Conservation (phyloP, 1,140 invertebrate species). For the Zaprionus nigranus region DNA sequence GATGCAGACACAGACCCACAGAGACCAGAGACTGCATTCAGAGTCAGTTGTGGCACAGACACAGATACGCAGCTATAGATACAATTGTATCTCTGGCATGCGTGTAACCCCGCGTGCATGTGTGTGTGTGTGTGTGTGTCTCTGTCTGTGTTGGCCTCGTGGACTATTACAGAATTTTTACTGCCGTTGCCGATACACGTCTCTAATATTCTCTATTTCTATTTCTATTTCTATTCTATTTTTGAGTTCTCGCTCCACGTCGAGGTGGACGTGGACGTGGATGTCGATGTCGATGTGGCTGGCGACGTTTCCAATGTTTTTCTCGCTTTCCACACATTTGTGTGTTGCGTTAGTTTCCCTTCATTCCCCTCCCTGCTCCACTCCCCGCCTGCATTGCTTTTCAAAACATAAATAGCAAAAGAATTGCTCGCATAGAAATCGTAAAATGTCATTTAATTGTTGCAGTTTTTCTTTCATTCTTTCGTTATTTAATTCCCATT, state of each 20-base stretch:
- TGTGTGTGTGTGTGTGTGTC: constrained; percentile 23
- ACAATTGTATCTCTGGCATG: constrained; percentile 57
- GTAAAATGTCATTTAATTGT: constrained; percentile 80
- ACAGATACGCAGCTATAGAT: constrained; percentile 25
- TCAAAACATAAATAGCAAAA: constrained; percentile 11
- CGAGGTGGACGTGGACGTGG: constrained; percentile 32
- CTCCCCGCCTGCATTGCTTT: not conserved
- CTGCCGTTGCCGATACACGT: constrained; percentile 58
- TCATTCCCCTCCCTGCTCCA: not conserved
- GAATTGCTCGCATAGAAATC: constrained; percentile 43
- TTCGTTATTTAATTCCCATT: not conserved
- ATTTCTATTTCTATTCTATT: constrained; percentile 57
- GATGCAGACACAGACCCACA: constrained; percentile 41
- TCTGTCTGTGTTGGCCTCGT: constrained; percentile 44
- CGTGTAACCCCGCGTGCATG: constrained; percentile 29
- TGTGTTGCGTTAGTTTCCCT: not conserved
- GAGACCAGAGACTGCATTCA: constrained; percentile 32
- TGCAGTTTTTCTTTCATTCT: constrained; percentile 53
- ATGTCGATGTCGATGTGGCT: not conserved
- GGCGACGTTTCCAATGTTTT: constrained; percentile 29
- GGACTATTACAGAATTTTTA: constrained; percentile 73
- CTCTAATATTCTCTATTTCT: constrained; percentile 57
- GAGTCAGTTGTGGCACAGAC: constrained; percentile 48
- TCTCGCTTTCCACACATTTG: constrained; percentile 7
- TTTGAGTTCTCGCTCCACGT: constrained; percentile 70